These are phyloP conservation scores for Cottoperca gobio DNA, from an alignment of 2,797 vertebrate genomes.

Conservation along the genomic window DNA sequence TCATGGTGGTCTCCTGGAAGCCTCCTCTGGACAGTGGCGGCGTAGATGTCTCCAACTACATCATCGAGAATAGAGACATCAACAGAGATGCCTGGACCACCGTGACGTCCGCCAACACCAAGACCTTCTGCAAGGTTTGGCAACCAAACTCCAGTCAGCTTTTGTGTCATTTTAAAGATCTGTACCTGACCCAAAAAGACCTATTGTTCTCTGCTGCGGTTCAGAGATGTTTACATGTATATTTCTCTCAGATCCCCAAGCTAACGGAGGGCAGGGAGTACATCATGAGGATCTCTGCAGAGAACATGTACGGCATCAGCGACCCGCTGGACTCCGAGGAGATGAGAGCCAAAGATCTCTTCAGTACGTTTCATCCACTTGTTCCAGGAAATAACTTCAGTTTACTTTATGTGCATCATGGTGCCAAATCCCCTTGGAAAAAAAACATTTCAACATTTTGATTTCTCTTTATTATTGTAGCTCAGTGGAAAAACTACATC, in stretches of 20 bases:
- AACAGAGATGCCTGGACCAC: slow-evolving; percentile 96
- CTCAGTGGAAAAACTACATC: background rate
- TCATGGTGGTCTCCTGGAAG: slow-evolving; percentile 97
- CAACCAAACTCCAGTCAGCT: background rate
- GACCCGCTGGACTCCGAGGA: slow-evolving; percentile 96
- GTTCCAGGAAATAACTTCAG: too few species aligned
- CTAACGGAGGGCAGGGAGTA: slow-evolving; percentile 95
- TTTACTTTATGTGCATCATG: too few species aligned
- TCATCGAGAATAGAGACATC: slow-evolving; percentile 94
- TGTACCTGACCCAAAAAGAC: background rate
- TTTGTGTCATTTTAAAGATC: background rate
- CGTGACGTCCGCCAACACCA: slow-evolving; percentile 93
- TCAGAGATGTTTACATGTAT: background rate
- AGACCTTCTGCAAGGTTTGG: slow-evolving; percentile 93
- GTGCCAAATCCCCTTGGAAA: too few species aligned
- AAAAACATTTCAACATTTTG: too few species aligned
- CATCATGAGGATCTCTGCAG: slow-evolving; percentile 94
- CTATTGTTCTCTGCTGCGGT: background rate
- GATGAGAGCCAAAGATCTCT: slow-evolving; percentile 97
- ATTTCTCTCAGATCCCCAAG: slow-evolving; percentile 84
- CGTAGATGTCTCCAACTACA: slow-evolving; percentile 94
- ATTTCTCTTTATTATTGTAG: background rate
- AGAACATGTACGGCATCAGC: slow-evolving; percentile 98
- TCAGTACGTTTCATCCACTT: too few species aligned
- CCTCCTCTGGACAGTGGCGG: slow-evolving; percentile 96